Conservation (phyloP, 53 echinoderm and acorn worm species). For the Apostichopus leukothele region DNA sequence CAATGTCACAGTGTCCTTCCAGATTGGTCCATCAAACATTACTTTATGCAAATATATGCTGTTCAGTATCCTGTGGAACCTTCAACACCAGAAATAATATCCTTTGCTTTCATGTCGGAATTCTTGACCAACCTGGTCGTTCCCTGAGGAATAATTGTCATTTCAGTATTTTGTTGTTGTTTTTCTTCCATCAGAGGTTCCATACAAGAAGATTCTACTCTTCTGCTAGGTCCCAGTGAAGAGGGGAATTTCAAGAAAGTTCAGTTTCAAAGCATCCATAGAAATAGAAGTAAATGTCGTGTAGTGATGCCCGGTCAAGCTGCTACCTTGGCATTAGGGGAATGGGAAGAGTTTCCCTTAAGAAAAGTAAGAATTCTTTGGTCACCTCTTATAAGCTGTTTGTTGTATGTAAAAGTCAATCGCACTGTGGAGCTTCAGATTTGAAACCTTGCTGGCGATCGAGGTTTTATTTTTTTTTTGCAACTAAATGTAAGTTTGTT, state of each 20-base stretch:
- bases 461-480: no score
- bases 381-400: no score
- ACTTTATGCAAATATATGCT: no score
- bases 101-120: no score
- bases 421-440: no score
- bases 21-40: no score
- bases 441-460: no score
- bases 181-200: constrained; percentile 58
- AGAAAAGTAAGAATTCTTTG: constrained; percentile 66
- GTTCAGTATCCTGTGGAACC: no score
- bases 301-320: constrained; percentile 94
- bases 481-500: no score
- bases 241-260: constrained; percentile 75
- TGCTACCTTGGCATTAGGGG: constrained; percentile 85
- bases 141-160: not conserved
- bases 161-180: not conserved
- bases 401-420: no score
- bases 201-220: constrained; percentile 74
- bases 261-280: constrained; percentile 77
- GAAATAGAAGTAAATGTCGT: constrained; percentile 73
- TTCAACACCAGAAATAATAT: not conserved
- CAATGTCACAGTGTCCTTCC: no score
- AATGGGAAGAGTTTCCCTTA: constrained; percentile 58
- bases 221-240: constrained; percentile 82
- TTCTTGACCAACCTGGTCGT: not conserved